Evolutionary conservation across 2,113 vertebrate species (phyloP), one percentile per base, ranked within the genome.

Genomic region (Toxostoma redivivum): DNA sequence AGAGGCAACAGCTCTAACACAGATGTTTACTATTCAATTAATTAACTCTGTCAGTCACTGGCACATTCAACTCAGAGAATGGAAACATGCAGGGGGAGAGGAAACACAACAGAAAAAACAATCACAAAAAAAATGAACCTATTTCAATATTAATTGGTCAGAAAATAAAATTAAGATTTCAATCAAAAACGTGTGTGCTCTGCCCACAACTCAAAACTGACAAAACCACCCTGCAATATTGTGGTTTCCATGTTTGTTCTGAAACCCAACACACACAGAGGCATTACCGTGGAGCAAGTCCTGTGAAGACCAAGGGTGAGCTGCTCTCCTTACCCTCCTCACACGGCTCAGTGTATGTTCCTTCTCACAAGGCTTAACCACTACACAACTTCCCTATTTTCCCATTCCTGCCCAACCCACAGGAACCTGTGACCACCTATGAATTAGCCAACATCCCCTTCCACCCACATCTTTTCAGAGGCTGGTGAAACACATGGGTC

Each of bases 21-120:
- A 51, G 62, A 80, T 80, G 33, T 77, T 94, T 76, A 90, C 35
- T 82, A 35, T 87, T 72, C 54, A 58, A 14, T 90, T 86, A 70
- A 94, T 87, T 85, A 90, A 73, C 42, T 77, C 42, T 84, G 58
- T 40, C 51, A 25, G 74, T 64, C 58, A 81, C 37, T 65, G 71
- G 40, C 54, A 86, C 22, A 37, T 80, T 47, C 48, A 64, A 18
- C 28, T 40, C 40, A 40, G 48, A 66, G 8, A 81, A 44, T 1
- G 7, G 58, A 88, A 90, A 69, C 37, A 37, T 31, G 37, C 5
- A 5, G 35, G 44, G 58, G 7, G 42, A 5, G 24, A 44, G 40
- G 40, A 9, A 72, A 71, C 20, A 28, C 5, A 82, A 72, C 18
- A 84, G 15, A 35, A 66, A 88, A 66, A 81, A 28, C 40, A 50